These are phyloP conservation scores for Zaprionus kolodkinae DNA, from an alignment of 1,140 invertebrate genomes.

Conservation along the genomic window DNA sequence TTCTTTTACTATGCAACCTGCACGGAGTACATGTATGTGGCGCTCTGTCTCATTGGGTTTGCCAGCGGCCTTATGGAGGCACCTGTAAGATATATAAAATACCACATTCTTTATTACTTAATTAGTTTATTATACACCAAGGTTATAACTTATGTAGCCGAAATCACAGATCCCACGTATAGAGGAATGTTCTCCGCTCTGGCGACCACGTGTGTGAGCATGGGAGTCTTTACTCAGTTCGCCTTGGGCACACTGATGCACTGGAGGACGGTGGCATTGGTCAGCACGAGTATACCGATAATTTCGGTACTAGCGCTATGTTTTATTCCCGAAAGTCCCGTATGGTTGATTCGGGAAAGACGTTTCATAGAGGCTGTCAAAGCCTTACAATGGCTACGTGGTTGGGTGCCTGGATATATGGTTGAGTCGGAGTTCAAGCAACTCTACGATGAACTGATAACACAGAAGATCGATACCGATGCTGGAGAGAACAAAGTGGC, in stretches of 20 bases:
- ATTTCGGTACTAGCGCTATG: slow-evolving; percentile 87
- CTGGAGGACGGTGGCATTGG: slow-evolving; percentile 88
- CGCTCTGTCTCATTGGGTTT: slow-evolving; percentile 88
- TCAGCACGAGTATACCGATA: slow-evolving; percentile 88
- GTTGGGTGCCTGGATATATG: slow-evolving; percentile 85
- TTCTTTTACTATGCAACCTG: slow-evolving; percentile 87
- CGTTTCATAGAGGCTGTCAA: slow-evolving; percentile 85
- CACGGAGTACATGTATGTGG: slow-evolving; percentile 87
- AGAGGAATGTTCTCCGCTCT: slow-evolving; percentile 89
- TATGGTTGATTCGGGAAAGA: slow-evolving; percentile 88
- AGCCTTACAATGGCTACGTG: slow-evolving; percentile 87
- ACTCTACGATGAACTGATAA: slow-evolving; percentile 82
- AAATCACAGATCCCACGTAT: slow-evolving; percentile 90
- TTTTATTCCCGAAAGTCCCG: slow-evolving; percentile 90
- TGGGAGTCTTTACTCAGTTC: slow-evolving; percentile 88
- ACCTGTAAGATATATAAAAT: slow-evolving; percentile 85
- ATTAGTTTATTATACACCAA: slow-evolving; percentile 47
- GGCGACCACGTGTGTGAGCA: slow-evolving; percentile 88
- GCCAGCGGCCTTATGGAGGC: slow-evolving; percentile 90
- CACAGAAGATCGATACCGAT: slow-evolving; percentile 25
- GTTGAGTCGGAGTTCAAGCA: slow-evolving; percentile 86
- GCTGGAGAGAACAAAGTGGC: neutral
- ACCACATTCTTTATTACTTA: neutral
- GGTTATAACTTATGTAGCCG: slow-evolving; percentile 91
- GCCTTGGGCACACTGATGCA: slow-evolving; percentile 88